Conservation (phyloP, 2,888 invertebrate genomes). For the Eupsilia transversa region DNA sequence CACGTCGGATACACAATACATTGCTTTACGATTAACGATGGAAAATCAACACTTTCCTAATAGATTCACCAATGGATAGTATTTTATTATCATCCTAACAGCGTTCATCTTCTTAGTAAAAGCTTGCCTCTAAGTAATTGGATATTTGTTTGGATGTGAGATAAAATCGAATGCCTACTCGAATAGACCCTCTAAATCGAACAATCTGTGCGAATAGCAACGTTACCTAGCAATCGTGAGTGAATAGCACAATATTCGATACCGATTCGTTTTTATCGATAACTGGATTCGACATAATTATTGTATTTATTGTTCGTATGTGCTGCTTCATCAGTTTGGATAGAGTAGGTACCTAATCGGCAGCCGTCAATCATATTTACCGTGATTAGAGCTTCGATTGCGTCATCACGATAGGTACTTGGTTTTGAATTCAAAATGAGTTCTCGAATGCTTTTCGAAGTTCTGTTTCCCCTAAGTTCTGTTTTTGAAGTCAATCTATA, state of each 20-base stretch:
- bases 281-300: conserved; percentile 62
- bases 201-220: conserved; percentile 66
- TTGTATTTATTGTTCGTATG: conserved; percentile 38
- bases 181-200: conserved; percentile 75
- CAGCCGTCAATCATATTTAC: conserved; percentile 30
- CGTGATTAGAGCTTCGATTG: conserved; percentile 22
- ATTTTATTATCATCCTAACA: conserved; percentile 74
- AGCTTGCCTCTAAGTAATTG: conserved; percentile 84
- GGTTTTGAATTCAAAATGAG: conserved; percentile 34
- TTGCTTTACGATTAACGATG: not conserved
- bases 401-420: conserved; percentile 16
- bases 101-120: conserved; percentile 71
- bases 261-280: conserved; percentile 64
- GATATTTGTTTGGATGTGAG: conserved; percentile 80
- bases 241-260: conserved; percentile 58
- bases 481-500: conserved; percentile 11
- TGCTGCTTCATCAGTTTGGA: conserved; percentile 20
- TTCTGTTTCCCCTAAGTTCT: conserved; percentile 5
- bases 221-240: conserved; percentile 63
- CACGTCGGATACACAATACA: conserved; percentile 1
- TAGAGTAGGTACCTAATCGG: conserved; percentile 18
- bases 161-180: conserved; percentile 78
- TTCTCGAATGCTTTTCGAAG: conserved; percentile 16
- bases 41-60: conserved; percentile 45
- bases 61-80: conserved; percentile 51